Conservation (phyloP, 1,140 invertebrate genomes). For the Saccostrea echinata region DNA sequence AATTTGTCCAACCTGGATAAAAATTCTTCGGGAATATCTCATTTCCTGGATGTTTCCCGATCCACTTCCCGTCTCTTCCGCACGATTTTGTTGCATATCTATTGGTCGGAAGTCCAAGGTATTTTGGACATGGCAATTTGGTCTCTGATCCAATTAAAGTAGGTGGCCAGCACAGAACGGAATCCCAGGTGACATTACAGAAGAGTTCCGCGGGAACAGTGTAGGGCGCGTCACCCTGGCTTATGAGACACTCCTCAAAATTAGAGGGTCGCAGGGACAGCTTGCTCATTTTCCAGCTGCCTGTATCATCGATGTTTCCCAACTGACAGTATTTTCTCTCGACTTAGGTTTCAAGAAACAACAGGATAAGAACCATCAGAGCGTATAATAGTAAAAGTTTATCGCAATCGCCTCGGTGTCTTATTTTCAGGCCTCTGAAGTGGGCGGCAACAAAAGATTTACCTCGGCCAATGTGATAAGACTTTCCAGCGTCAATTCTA, state of each 20-base stretch:
- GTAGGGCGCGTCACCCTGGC: constrained; percentile 52
- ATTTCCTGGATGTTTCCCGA: constrained; percentile 49
- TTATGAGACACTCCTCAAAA: constrained; percentile 55
- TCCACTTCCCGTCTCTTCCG: constrained; percentile 54
- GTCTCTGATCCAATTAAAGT: constrained; percentile 47
- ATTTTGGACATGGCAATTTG: constrained; percentile 54
- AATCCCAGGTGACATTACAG: constrained; percentile 59
- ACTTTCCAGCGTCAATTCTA: constrained; percentile 30
- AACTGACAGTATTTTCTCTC: neutral
- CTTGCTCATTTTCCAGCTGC: constrained; percentile 37
- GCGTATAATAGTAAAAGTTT: constrained; percentile 10
- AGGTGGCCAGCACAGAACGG: constrained; percentile 58
- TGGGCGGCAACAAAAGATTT: constrained; percentile 21
- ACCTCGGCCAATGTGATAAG: constrained; percentile 35
- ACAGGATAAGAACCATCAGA: neutral
- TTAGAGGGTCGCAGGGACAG: constrained; percentile 31
- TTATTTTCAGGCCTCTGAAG: constrained; percentile 32
- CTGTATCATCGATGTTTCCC: neutral
- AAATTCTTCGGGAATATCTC: constrained; percentile 49
- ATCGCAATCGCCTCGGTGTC: constrained; percentile 18
- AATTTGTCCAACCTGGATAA: constrained; percentile 59
- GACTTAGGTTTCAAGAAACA: neutral
- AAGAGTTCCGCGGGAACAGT: constrained; percentile 49
- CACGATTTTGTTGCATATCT: constrained; percentile 53
- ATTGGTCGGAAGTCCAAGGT: constrained; percentile 16